Evolutionary conservation across 2,888 invertebrate genomes (phyloP).

Genomic region (Hyles lineata): DNA sequence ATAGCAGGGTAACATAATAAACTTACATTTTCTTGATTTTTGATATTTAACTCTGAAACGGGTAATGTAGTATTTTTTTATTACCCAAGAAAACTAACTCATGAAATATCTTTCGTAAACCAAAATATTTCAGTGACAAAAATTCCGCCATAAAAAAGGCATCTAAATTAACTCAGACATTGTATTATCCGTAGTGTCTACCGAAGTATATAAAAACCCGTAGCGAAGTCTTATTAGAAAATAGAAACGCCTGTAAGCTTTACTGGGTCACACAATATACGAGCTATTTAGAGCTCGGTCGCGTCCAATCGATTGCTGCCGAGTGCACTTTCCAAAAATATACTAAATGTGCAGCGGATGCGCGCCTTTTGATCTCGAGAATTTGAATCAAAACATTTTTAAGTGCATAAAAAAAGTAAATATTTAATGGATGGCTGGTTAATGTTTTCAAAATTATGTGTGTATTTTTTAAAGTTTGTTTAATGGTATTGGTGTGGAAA

Average conservation of each 20-base stretch:
- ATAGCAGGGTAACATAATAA: too few species aligned
- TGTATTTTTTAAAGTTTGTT: neutral
- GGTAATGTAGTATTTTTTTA: too few species aligned
- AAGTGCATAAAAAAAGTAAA: conserved; percentile 12
- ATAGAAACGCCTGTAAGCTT: conserved; percentile 45
- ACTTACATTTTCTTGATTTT: too few species aligned
- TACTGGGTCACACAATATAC: conserved; percentile 41
- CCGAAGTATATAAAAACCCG: neutral
- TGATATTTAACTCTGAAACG: too few species aligned
- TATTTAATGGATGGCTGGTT: neutral
- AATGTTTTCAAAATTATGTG: neutral
- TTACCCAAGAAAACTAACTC: too few species aligned
- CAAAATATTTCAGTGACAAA: neutral
- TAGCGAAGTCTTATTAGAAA: conserved; percentile 35
- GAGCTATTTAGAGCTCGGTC: conserved; percentile 55
- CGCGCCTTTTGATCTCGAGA: conserved; percentile 30
- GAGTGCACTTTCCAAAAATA: conserved; percentile 64
- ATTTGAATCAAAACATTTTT: conserved; percentile 22
- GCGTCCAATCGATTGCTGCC: conserved; percentile 58
- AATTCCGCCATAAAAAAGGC: too few species aligned
- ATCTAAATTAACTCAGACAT: neutral
- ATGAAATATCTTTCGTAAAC: neutral
- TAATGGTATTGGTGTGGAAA: too few species aligned
- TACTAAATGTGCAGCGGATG: conserved; percentile 37
- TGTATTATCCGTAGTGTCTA: neutral